Evolutionary conservation across 2,888 invertebrate species (phyloP).

Genomic region (Mechanitis messenoides): DNA sequence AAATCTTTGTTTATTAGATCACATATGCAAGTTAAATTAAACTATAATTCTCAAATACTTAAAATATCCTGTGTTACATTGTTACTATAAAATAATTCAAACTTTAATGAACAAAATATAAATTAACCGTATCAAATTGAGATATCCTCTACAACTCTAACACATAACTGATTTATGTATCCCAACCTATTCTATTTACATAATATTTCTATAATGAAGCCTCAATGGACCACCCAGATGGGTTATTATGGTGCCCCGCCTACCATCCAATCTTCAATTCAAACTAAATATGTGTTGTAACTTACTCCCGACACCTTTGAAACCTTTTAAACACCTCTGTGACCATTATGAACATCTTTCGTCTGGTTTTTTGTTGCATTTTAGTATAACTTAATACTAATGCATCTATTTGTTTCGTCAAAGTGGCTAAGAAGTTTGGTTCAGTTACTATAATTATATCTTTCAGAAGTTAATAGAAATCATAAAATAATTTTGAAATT

Average conservation of each 20-base stretch:
- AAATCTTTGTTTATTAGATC: constrained; percentile 21
- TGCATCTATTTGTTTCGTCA: not conserved
- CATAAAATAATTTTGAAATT: no score
- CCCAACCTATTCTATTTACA: constrained; percentile 17
- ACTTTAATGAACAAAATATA: not conserved
- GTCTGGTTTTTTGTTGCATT: constrained; percentile 1
- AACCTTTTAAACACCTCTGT: constrained; percentile 19
- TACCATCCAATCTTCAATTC: constrained; percentile 58
- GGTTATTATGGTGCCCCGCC: constrained; percentile 59
- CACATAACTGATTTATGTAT: constrained; percentile 5
- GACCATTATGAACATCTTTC: constrained; percentile 22
- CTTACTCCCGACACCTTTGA: constrained; percentile 21
- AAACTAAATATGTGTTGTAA: constrained; percentile 49
- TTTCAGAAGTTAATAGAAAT: not conserved
- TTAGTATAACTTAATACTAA: not conserved
- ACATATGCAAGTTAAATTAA: constrained; percentile 41
- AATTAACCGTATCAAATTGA: constrained; percentile 1
- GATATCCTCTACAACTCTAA: constrained; percentile 3
- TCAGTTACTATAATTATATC: no score
- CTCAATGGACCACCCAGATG: constrained; percentile 57
- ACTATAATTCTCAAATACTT: not conserved
- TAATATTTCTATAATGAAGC: constrained; percentile 18
- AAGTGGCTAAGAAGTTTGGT: no score
- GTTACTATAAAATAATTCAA: not conserved
- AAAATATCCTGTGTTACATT: not conserved